phyloP scores from a whole-genome alignment of 2,888 invertebrate genomes.

The Sceliomorpha sp. region DNA sequence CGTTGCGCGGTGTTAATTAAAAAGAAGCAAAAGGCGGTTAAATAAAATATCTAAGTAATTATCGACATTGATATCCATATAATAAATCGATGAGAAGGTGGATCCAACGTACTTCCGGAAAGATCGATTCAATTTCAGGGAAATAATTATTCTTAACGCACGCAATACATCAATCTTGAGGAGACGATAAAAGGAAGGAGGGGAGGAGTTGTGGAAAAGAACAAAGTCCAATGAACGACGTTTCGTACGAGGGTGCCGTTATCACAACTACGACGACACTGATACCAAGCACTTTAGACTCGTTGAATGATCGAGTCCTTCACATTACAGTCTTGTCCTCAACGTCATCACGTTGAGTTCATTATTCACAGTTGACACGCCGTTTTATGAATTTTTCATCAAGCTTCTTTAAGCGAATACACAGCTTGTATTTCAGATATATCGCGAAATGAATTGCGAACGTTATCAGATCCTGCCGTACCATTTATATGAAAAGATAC shows the following conservation, averaged over 20 bases:
- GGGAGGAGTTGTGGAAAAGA: not conserved
- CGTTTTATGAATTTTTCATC: conserved; percentile 40
- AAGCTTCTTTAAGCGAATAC: conserved; percentile 16
- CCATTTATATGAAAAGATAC: not conserved
- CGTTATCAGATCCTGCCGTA: conserved; percentile 17
- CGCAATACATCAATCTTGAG: too few relatives aligned
- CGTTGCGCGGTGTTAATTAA: too few relatives aligned
- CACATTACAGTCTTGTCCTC: not conserved
- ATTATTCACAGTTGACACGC: conserved; percentile 39
- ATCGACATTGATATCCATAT: too few relatives aligned
- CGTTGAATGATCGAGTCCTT: conserved; percentile 20
- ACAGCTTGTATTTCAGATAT: conserved; percentile 15
- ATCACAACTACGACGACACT: not conserved
- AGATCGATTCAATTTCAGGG: too few relatives aligned
- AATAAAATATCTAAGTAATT: too few relatives aligned
- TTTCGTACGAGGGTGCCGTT: not conserved
- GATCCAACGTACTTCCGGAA: too few relatives aligned
- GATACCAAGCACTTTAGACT: conserved; percentile 19
- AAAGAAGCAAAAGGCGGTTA: too few relatives aligned
- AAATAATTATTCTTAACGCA: too few relatives aligned
- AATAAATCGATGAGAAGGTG: too few relatives aligned
- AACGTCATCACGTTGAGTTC: conserved; percentile 16
- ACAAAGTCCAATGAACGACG: not conserved
- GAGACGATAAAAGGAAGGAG: too few relatives aligned
- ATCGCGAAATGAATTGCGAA: conserved; percentile 10